Evolutionary conservation across 2,888 invertebrate genomes (phyloP).

Genomic region (Trachelus troglodyta): DNA sequence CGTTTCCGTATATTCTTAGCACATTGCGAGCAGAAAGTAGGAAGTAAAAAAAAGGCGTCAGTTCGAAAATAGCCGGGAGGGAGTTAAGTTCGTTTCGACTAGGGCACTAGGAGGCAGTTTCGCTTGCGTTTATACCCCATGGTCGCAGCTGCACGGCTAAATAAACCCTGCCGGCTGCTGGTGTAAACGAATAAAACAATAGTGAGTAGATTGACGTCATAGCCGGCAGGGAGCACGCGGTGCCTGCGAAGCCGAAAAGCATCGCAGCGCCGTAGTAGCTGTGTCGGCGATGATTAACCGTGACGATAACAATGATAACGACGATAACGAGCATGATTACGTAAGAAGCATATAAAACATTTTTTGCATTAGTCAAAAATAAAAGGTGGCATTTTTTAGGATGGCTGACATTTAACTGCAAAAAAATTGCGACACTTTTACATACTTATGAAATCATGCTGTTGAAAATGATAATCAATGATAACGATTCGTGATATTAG

Average conservation of each 20-base stretch:
- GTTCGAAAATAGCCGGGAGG: slow-evolving; percentile 7
- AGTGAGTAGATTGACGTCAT: slow-evolving; percentile 16
- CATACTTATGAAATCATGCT: background rate
- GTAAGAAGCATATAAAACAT: rapidly evolving
- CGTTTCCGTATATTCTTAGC: slow-evolving; percentile 19
- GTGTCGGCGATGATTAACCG: background rate
- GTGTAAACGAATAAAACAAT: slow-evolving; percentile 38
- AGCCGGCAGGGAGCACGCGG: background rate
- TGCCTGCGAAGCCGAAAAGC: background rate
- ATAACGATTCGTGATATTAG: background rate
- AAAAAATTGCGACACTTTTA: background rate
- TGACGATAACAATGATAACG: background rate
- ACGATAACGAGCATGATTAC: background rate
- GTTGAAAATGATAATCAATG: too few species aligned
- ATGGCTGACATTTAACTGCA: background rate
- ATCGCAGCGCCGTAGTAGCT: background rate
- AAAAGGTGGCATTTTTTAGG: background rate
- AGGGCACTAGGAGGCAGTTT: slow-evolving; percentile 8
- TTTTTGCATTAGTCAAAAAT: background rate
- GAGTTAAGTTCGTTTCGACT: background rate
- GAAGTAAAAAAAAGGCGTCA: slow-evolving; percentile 8
- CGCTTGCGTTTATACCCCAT: slow-evolving; percentile 3
- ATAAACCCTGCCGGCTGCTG: slow-evolving; percentile 29
- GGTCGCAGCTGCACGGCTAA: slow-evolving; percentile 26
- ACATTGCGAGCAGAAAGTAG: slow-evolving; percentile 15